Percentiles rank a stretch among this genome's conserved stretches.
These are phyloP conservation scores for Aegotheles bennettii DNA, from an alignment of 2,113 vertebrate genomes.

Conservation along the genomic window DNA sequence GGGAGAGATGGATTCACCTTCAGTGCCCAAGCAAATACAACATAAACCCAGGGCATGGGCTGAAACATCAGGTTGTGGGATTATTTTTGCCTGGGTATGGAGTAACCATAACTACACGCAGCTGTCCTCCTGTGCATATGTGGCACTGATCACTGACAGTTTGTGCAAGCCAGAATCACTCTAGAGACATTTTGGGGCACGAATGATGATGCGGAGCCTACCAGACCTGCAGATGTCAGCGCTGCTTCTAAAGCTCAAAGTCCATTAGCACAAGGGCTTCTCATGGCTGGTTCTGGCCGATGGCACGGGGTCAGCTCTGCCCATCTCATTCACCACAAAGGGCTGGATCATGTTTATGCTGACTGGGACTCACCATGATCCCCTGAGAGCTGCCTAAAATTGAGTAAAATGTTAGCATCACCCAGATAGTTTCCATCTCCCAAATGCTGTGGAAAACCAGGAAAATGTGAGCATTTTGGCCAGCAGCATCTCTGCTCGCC, in stretches of 20 bases:
- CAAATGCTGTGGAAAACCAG: fast-evolving
- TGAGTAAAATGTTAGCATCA: fast-evolving
- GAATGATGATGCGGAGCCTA: neutral
- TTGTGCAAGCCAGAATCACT: neutral
- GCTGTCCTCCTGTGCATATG: neutral
- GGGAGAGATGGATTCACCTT: neutral
- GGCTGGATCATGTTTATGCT: fast-evolving
- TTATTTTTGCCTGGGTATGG: neutral
- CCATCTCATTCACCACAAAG: fast-evolving
- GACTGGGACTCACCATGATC: fast-evolving
- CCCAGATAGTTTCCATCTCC: neutral
- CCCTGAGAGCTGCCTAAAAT: neutral
- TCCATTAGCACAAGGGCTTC: neutral
- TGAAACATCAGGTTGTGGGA: neutral
- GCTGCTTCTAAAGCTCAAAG: neutral
- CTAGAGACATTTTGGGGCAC: neutral
- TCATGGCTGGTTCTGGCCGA: neutral
- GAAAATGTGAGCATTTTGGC: neutral
- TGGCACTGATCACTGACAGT: neutral
- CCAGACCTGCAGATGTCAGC: neutral
- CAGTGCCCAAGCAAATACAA: neutral
- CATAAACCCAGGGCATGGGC: neutral
- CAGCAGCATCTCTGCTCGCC: neutral
- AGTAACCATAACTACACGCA: neutral
- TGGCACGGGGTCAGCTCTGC: fast-evolving